Base-by-base conservation (phyloP, 37 sponge, comb jelly and placozoan genomes). In the Theonella swinhoei region DNA sequence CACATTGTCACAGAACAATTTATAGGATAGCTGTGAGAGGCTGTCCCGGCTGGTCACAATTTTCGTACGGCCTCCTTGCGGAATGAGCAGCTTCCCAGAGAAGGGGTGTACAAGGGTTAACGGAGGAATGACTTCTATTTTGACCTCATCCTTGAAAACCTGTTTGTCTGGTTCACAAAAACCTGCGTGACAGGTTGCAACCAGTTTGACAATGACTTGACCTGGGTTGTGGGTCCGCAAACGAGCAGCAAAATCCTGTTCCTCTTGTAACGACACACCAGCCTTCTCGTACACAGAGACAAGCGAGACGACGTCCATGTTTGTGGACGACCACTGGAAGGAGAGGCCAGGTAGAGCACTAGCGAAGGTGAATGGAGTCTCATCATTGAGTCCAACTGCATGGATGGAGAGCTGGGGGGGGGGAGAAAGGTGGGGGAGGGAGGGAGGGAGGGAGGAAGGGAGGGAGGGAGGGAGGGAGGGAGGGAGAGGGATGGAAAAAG, bases 311-410 rank as follows among this genome's bases (percentile, higher is more conserved):
- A 88, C 83, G 64, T 96, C 95, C 82, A 88, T 91, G 83, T 94
- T 96, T 67, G 69, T 78, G 19, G 78, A 85, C 0, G 89, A 86
- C 96, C 96, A 96, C 26, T 85, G 86, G 77, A 96, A 96, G 32
- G 42, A 20, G 2, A 96, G 36, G 1, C 84, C 84, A 0, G 84
- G 86, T n/a, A 58, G n/a, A 5, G 80, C 54, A 79, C 82, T 77
- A 4, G 42, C 89, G 68, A 96, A 96, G 29, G 85, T 29, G 63
- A 96, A 94, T 23, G 95, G 95, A n/a, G 87, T 85, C 72, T 96
- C 96, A 41, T 87, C 83, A 34, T 72, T 42, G 1, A 78, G 3
- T n/a, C 95, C 96, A 68, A 72, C 41, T 1, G 91, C 96, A 23
- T 81, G 67, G 0, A 93, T 74, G 20, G 94, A 54, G 0, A 93